Base-by-base conservation (phyloP, 2,113 vertebrate species). In the Catharus minimus region DNA sequence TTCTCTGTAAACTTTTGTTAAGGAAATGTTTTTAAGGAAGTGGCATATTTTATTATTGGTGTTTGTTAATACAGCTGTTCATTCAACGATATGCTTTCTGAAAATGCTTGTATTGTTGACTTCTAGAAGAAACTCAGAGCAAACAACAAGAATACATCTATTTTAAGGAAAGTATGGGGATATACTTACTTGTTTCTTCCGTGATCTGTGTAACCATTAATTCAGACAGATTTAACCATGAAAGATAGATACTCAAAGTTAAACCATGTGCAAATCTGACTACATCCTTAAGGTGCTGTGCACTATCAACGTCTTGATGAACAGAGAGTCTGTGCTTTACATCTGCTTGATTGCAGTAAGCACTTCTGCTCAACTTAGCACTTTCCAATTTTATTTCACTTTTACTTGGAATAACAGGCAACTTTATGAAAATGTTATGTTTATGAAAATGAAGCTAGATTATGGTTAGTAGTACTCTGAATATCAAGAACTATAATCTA, bases 1-100 rank as follows among this genome's bases (percentile, higher is more conserved):
- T 92, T 96, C 89, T 92, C 81, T 96, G 96, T 93, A 92, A 85
- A 95, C 92, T 97, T 96, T 97, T 96, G 90, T 97, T 97, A 97
- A 92, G 49, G 61, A 96, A 95, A 95, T 92, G 75, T 96, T 97
- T 97, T 91, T 97, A 98, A 96, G 89, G 95, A 89, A 57, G 32
- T 41, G 58, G 14, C 87, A 82, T 96, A 95, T 97, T 97, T 97
- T 97, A 89, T 93, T 97, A 96, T 91, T 0, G 1, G 72, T 52
- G 91, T 93, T 97, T 97, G 90, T 93, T 97, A 96, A 93, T 94
- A 92, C 49, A 92, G 87, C 49, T 75, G 38, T 95, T 94, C 52
- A 87, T 93, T 95, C 84, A 90, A 91, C 95, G 41, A 73, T 92
- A 52, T 4, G 58, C 96, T 90, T 97, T 97, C 94, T 96, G 89